Evolutionary conservation across 2,113 vertebrate genomes (phyloP).

Genomic region (Lipotes vexillifer): DNA sequence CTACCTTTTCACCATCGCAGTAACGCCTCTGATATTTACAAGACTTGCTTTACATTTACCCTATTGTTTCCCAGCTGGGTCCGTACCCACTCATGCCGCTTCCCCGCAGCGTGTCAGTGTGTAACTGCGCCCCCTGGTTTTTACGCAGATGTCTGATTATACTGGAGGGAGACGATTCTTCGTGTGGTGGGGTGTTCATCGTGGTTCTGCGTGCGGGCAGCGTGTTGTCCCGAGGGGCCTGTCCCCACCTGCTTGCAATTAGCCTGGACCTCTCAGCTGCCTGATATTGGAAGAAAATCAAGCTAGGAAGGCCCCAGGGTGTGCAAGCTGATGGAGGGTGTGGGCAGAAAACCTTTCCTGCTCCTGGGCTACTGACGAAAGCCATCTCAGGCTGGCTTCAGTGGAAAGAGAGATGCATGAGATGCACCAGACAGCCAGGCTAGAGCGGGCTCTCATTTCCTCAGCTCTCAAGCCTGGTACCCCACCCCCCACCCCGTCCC

Average conservation of each 20-base stretch:
- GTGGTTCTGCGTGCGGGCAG: not conserved
- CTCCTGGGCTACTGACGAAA: not conserved
- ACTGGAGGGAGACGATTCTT: not conserved
- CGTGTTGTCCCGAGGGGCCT: accelerated
- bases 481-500: no score
- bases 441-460: not conserved
- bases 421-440: no score
- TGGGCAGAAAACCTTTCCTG: not conserved
- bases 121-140: no score
- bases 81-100: accelerated
- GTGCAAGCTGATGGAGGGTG: accelerated
- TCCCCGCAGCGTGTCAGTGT: accelerated
- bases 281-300: accelerated
- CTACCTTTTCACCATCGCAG: accelerated
- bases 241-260: accelerated
- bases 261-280: not conserved
- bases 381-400: not conserved
- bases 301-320: not conserved
- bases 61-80: accelerated
- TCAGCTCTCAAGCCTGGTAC: not conserved
- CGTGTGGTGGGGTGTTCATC: accelerated
- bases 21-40: not conserved
- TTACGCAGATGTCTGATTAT: no score
- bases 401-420: not conserved
- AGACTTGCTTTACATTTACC: not conserved